Evolutionary conservation across 2,888 invertebrate genomes (phyloP), one percentile per base, ranked within the genome.

Genomic region (Nasonia oneida): DNA sequence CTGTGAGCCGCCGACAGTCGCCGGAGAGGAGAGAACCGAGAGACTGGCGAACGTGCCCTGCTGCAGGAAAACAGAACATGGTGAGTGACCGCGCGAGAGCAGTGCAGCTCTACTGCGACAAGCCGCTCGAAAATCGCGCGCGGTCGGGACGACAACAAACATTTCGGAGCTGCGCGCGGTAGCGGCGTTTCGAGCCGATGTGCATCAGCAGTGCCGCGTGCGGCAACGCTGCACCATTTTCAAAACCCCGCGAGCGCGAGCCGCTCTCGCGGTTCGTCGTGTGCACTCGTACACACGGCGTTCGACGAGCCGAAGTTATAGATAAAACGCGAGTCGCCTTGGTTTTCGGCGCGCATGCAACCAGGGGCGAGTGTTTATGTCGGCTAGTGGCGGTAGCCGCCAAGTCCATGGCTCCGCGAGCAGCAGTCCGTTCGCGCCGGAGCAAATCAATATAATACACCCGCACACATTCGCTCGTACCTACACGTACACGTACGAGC

Each of bases 391-490:
- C 23, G n/a, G n/a, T n/a, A n/a, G 57, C 57, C 57, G 57, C n/a
- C 57, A 47, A 47, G 47, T 47, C 47, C 47, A 61, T 23, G 57
- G 57, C 57, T 61, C n/a, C 57, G 57, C n/a, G 57, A 61, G 57
- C 57, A 61, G 57, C n/a, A 61, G 37, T 79, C 50, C 61, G 76
- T 67, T 67, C 81, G 86, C 75, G 81, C 74, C 82, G 73, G 81
- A 84, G 82, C 81, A 86, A 86, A 86, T 84, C 86, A 84, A 86
- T 84, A 86, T 81, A 81, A 86, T 81, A 81, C 77, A 74, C 61
- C 42, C 71, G 80, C 47, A 37, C 76, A 18, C 39, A 8, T 33
- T 71, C 64, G 18, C 29, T 29, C 71, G 23, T 14, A 73, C 42
- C 3, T n/a, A 23, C 23, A 1, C 39, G 39, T 42, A 42, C 33